phyloP scores from a whole-genome alignment of 2,113 vertebrate species.

The Rhinoptilus africanus region DNA sequence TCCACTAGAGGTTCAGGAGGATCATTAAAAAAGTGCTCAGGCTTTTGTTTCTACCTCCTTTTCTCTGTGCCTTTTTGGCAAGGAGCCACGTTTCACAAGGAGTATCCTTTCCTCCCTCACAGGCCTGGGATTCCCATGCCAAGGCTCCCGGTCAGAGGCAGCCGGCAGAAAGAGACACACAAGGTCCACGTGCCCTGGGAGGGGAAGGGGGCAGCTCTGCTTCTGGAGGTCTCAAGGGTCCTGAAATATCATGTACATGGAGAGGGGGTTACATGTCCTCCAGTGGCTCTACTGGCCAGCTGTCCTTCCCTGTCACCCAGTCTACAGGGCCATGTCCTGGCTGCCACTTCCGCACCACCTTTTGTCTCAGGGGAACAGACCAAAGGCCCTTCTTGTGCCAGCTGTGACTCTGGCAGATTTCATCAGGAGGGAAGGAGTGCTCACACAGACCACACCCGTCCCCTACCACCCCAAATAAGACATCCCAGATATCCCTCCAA shows the following conservation, averaged over 20 bases:
- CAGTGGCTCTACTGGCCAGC: not conserved
- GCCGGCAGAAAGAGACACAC: not conserved
- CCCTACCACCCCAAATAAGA: not conserved
- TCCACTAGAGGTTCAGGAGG: not conserved
- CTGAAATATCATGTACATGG: not conserved
- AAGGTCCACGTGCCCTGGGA: fast-evolving
- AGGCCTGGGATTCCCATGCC: not conserved
- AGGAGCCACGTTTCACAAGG: not conserved
- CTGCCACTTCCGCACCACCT: not conserved
- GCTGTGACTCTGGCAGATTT: not conserved
- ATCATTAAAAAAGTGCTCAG: not conserved
- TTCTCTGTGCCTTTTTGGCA: not conserved
- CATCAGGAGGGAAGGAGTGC: not conserved
- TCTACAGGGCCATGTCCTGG: not conserved
- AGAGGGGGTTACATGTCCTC: not conserved
- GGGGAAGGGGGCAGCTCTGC: not conserved
- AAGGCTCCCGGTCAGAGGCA: not conserved
- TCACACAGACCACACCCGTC: not conserved
- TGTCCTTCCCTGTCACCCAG: not conserved
- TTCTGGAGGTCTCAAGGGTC: not conserved
- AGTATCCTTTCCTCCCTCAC: not conserved
- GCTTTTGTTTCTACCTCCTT: not conserved
- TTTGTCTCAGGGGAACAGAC: not conserved
- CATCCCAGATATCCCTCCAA: not conserved
- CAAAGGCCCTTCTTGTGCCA: not conserved